These are phyloP conservation scores for Brachyrhaphis roseni DNA, from an alignment of 2,797 vertebrate species.

Conservation along the genomic window DNA sequence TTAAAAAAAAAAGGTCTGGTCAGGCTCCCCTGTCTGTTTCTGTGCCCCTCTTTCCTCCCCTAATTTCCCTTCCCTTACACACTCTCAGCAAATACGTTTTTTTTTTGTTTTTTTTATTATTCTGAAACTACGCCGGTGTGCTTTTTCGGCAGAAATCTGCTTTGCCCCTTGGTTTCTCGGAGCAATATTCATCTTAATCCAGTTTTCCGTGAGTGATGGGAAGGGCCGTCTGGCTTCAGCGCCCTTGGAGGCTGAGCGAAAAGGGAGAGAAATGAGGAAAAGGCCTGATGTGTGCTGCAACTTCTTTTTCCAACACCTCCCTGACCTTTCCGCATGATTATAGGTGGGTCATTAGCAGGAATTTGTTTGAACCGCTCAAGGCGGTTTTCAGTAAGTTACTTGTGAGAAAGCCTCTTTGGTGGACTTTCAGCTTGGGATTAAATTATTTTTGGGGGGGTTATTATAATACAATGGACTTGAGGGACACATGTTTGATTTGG, in stretches of 20 bases:
- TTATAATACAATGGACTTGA: conserved; percentile 2
- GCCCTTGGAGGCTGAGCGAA: conserved; percentile 41
- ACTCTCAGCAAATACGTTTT: conserved; percentile 24
- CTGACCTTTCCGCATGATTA: conserved; percentile 54
- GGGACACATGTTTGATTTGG: conserved; percentile 7
- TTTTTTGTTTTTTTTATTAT: neutral
- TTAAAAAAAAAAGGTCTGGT: conserved; percentile 36
- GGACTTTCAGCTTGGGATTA: conserved; percentile 18
- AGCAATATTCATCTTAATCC: conserved; percentile 69
- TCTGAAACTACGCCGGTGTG: conserved; percentile 26
- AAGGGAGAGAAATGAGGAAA: conserved; percentile 13
- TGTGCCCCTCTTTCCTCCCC: conserved; percentile 20
- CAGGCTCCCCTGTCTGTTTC: conserved; percentile 53
- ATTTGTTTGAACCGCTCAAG: conserved; percentile 4
- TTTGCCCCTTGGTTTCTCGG: conserved; percentile 51
- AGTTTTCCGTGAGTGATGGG: conserved; percentile 66
- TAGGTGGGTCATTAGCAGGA: conserved; percentile 32
- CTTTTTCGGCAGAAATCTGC: conserved; percentile 37
- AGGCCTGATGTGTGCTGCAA: conserved; percentile 15
- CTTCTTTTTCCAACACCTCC: conserved; percentile 25
- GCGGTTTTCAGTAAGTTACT: conserved; percentile 17
- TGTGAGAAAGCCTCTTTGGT: neutral
- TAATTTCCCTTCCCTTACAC: neutral
- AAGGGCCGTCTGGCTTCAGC: conserved; percentile 31
- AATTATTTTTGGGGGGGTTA: neutral